Conservation (phyloP, 2,113 vertebrate species). For the Gasterosteus aculeatus region DNA sequence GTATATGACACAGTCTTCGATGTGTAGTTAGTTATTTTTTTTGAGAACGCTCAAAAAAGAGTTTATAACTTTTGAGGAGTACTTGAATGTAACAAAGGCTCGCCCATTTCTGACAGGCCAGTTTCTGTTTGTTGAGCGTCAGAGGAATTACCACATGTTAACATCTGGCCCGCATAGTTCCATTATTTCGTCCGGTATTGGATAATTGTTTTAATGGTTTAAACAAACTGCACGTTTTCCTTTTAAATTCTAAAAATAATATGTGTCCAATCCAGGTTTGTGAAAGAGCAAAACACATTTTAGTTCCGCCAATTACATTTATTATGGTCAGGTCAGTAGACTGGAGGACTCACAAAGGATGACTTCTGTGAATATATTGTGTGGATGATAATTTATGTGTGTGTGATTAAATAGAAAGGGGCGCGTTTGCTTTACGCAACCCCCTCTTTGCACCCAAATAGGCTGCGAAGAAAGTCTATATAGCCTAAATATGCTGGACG, state of each 20-base stretch:
- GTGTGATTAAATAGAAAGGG: constrained; percentile 57
- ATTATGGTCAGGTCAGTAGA: constrained; percentile 60
- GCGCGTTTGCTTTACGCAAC: constrained; percentile 16
- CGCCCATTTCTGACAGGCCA: constrained; percentile 56
- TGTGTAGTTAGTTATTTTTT: not conserved
- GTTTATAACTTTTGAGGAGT: not conserved
- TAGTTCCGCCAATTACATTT: constrained; percentile 60
- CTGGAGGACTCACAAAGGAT: constrained; percentile 50
- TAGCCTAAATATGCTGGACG: too few species aligned
- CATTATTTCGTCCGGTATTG: not conserved
- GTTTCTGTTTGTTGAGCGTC: constrained; percentile 23
- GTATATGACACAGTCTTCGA: not conserved
- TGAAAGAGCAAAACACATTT: constrained; percentile 54
- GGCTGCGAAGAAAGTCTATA: constrained; percentile 4
- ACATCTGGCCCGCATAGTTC: constrained; percentile 38
- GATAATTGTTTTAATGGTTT: not conserved
- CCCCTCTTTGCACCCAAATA: constrained; percentile 13
- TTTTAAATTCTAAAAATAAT: not conserved
- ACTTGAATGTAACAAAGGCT: constrained; percentile 19
- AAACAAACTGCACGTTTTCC: not conserved
- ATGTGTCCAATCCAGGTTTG: constrained; percentile 17
- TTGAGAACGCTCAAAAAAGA: too few species aligned
- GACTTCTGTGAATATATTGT: constrained; percentile 57
- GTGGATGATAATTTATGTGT: constrained; percentile 66
- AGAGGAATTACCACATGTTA: constrained; percentile 31